Conservation (phyloP, 1,140 invertebrate genomes). For the Pentalonia nigronervosa region DNA sequence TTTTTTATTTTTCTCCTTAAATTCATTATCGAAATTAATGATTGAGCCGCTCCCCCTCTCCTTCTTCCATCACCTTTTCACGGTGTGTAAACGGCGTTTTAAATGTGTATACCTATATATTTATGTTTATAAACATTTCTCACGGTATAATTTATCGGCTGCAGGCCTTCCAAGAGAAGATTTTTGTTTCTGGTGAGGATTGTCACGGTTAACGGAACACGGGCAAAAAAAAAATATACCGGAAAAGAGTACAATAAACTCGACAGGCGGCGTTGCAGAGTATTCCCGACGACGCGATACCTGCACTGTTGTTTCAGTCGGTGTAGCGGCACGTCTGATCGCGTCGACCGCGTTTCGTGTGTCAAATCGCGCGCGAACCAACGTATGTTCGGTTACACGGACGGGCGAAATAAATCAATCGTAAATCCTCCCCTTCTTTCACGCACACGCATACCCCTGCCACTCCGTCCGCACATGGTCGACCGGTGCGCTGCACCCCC, state of each 20-base stretch:
- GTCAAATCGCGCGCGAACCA: conserved; percentile 35
- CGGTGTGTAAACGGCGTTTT: conserved; percentile 24
- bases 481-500: background rate
- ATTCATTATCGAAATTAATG: conserved; percentile 55
- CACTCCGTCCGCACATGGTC: background rate
- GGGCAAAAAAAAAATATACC: background rate
- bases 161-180: background rate
- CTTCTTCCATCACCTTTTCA: too few relatives aligned
- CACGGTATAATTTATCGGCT: conserved; percentile 51
- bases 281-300: background rate
- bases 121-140: conserved; percentile 10
- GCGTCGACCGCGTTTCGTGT: background rate
- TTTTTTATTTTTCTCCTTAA: conserved; percentile 12
- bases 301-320: background rate
- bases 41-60: background rate
- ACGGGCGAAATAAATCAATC: conserved; percentile 43
- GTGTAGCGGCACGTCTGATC: background rate
- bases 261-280: background rate
- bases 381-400: conserved; percentile 29
- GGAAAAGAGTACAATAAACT: conserved; percentile 51
- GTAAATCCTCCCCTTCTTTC: conserved; percentile 36
- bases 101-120: background rate
- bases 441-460: background rate
- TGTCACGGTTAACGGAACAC: conserved; percentile 46
- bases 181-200: background rate